A percentile compares a stretch with the other conserved stretches of the same genome.
Conservation (phyloP, 2,888 invertebrate genomes). For the Synergus gifuensis region DNA sequence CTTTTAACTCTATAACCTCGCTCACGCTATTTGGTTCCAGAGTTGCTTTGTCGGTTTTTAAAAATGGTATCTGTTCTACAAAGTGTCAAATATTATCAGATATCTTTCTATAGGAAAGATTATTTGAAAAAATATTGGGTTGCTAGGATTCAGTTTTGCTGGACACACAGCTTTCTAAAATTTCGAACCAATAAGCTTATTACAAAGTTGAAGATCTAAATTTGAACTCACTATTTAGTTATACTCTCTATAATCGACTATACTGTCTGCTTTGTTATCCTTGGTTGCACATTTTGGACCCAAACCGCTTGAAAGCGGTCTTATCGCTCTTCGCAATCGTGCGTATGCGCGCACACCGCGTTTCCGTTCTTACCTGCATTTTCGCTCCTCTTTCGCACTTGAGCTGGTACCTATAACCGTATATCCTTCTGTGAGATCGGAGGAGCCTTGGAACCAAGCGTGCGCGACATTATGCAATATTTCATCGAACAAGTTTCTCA, state of each 20-base stretch:
- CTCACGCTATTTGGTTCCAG: slow-evolving; percentile 22
- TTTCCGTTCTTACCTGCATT: slow-evolving; percentile 57
- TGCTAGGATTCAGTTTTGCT: no score
- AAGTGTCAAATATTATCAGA: neutral
- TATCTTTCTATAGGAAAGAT: neutral
- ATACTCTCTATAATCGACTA: slow-evolving; percentile 54
- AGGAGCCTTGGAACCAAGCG: slow-evolving; percentile 66
- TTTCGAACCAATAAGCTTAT: neutral
- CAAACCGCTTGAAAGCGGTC: slow-evolving; percentile 49
- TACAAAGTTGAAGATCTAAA: slow-evolving; percentile 5
- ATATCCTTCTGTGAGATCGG: slow-evolving; percentile 65
- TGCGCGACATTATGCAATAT: slow-evolving; percentile 59
- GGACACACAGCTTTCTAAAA: neutral
- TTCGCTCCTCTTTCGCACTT: slow-evolving; percentile 64
- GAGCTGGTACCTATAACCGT: slow-evolving; percentile 66
- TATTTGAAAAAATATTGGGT: neutral
- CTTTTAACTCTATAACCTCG: neutral
- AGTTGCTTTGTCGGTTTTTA: neutral
- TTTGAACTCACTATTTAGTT: slow-evolving; percentile 18
- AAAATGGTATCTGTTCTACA: neutral
- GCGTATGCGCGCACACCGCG: slow-evolving; percentile 62
- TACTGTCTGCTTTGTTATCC: slow-evolving; percentile 60
- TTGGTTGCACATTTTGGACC: slow-evolving; percentile 63
- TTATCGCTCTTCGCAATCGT: slow-evolving; percentile 66
- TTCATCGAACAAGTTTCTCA: slow-evolving; percentile 54